Evolutionary conservation across 1,140 invertebrate species (phyloP), one percentile per base, ranked within the genome.

Genomic region (Cyphomyrmex costatus): DNA sequence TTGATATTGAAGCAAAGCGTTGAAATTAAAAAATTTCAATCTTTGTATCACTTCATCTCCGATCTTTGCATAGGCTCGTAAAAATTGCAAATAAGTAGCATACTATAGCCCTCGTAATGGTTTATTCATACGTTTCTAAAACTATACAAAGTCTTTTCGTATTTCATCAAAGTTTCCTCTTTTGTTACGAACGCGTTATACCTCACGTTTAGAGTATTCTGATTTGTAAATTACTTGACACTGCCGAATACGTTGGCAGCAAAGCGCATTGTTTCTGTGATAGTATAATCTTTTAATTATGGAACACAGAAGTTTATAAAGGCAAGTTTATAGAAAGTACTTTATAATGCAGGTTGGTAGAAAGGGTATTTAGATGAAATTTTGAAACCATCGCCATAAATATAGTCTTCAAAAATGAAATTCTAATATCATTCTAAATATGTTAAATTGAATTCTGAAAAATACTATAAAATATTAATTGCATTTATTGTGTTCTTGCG

Each of bases 261-360:
- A 76, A 76, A 33, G 14, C 16, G 6, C 16, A 46, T 63, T 21
- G 58, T 89, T 89, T 86, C 21, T 46, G 8, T 42, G 68, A 90
- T 87, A 60, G 74, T 85, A n/a, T n/a, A 87, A 87, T 90, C 79
- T 80, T 90, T 89, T 90, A 89, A 89, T 90, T 89, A 80, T 63
- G 49, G 19, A 46, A n/a, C 16, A 46, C 53, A 36, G 6, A 53
- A 56, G 16, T 36, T 24, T 2, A 14, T 19, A n/a, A n/a, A n/a
- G n/a, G 6, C 42, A 24, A 1, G 6, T 19, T 53, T 53, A 49
- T 36, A 66, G 12, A 49, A 49, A 49, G 14, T 14, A 49, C 3
- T 6, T n/a, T 53, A 56, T 19, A 68, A 21, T n/a, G 36, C 10
- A 70, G 14, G 16, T 36, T 46, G 58, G 24, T 27, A 24, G 36